phyloP scores from a whole-genome alignment of 2,888 invertebrate genomes.

The Eupithecia insigniata region DNA sequence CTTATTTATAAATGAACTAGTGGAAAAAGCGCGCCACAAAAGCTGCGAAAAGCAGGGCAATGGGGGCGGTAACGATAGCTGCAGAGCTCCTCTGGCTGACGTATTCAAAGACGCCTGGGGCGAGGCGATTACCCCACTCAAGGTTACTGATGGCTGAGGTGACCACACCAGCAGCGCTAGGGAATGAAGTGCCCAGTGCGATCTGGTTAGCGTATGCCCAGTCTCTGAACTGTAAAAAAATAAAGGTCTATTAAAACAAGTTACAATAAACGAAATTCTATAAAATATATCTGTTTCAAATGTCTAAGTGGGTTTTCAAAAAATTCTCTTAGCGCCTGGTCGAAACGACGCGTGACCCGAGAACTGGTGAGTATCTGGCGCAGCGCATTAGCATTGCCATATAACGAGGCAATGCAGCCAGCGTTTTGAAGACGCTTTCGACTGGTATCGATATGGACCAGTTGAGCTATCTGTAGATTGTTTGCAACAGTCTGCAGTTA shows the following conservation, averaged over 20 bases:
- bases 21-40: conserved; percentile 56
- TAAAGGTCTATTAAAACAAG: background rate
- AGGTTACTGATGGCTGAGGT: conserved; percentile 61
- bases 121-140: conserved; percentile 65
- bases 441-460: too few relatives aligned
- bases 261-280: too few relatives aligned
- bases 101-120: conserved; percentile 54
- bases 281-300: background rate
- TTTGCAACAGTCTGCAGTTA: too few relatives aligned
- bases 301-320: too few relatives aligned
- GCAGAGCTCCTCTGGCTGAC: conserved; percentile 57
- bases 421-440: too few relatives aligned
- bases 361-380: too few relatives aligned
- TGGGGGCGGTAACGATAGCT: conserved; percentile 53
- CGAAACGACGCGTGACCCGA: too few relatives aligned
- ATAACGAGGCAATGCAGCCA: too few relatives aligned
- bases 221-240: conserved; percentile 65
- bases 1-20: conserved; percentile 45
- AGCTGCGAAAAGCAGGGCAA: conserved; percentile 59
- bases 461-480: too few relatives aligned
- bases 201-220: conserved; percentile 68
- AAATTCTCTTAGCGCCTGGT: too few relatives aligned
- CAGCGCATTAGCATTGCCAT: too few relatives aligned
- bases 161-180: conserved; percentile 54
- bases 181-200: conserved; percentile 57